Evolutionary conservation across 1,140 invertebrate genomes (phyloP).

Genomic region (Sarcophaga bullata): DNA sequence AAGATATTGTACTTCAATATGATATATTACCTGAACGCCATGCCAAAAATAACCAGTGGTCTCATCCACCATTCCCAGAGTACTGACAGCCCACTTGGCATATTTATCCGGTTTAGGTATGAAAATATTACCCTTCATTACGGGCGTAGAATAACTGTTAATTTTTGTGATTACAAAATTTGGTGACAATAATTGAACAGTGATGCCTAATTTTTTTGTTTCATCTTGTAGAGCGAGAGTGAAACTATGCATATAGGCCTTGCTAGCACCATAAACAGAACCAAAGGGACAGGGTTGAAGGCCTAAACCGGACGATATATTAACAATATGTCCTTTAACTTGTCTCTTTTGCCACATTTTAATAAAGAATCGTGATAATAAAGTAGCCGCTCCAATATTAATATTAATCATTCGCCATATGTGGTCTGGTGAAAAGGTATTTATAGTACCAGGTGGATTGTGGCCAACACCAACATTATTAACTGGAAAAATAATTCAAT

Average conservation of each 20-base stretch:
- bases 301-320: constrained; percentile 87
- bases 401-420: constrained; percentile 87
- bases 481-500: constrained; percentile 70
- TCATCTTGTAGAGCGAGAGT: constrained; percentile 76
- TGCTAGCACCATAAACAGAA: constrained; percentile 89
- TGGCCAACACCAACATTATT: constrained; percentile 91
- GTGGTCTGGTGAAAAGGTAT: constrained; percentile 71
- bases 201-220: constrained; percentile 77
- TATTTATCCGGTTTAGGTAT: constrained; percentile 83
- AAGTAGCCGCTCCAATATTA: constrained; percentile 84
- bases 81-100: constrained; percentile 80
- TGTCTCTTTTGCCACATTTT: constrained; percentile 79
- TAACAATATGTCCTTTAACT: constrained; percentile 86
- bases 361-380: constrained; percentile 83
- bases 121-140: constrained; percentile 78
- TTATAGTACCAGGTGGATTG: constrained; percentile 79
- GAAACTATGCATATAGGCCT: constrained; percentile 66
- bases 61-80: constrained; percentile 79
- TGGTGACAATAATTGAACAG: constrained; percentile 87
- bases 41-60: constrained; percentile 90
- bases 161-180: constrained; percentile 91
- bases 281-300: constrained; percentile 85
- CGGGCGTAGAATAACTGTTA: constrained; percentile 80
- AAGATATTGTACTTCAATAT: background rate
- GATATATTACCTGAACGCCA: constrained; percentile 74